Evolutionary conservation across 2,888 invertebrate species (phyloP), one percentile per base, ranked within the genome.

Genomic region (Thyatira batis): DNA sequence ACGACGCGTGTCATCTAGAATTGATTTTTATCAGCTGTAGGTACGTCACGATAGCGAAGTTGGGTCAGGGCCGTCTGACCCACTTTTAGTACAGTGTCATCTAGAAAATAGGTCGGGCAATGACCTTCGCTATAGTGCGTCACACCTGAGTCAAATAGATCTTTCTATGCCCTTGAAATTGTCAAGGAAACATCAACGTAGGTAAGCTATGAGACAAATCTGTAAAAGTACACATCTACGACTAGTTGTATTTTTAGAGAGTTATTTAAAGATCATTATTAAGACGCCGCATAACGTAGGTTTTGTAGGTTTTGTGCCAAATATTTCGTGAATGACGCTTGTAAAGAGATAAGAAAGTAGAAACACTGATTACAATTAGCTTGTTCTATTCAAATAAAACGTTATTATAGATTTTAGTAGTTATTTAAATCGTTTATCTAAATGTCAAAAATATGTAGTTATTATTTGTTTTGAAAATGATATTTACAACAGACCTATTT

Each of bases 51-150:
- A 57, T 50, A 54, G 43, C 44, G 9, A 50, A 67, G 62, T 57
- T 65, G 67, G 76, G 73, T 77, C 80, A 80, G 58, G 73, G 73
- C 52, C 63, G 51, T 56, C 53, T 58, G 76, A 55, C 73, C 75
- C 65, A 77, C 54, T 74, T 80, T 56, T 28, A 39, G 55, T 50
- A 52, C 59, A 71, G 54, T 55, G 59, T 61, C 69, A 69, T 63
- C 70, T 71, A 63, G 58, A 46, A 82, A 76, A 70, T 72, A 60
- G 75, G 76, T 73, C 76, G 70, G 55, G 25, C 39, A 49, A 46
- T 51, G 70, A 72, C 80, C 80, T 82, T 78, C 67, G 53, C 23
- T 44, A 30, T 43, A 51, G 53, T 51, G 53, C 52, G 45, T 49
- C 53, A 53, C 45, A 57, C 23, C 54, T 60, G 57, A 52, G 55